Percentiles rank a stretch among this genome's conserved stretches.
Evolutionary conservation across 2,797 vertebrate genomes (phyloP).

Genomic region (Dendrocincla tyrannina): DNA sequence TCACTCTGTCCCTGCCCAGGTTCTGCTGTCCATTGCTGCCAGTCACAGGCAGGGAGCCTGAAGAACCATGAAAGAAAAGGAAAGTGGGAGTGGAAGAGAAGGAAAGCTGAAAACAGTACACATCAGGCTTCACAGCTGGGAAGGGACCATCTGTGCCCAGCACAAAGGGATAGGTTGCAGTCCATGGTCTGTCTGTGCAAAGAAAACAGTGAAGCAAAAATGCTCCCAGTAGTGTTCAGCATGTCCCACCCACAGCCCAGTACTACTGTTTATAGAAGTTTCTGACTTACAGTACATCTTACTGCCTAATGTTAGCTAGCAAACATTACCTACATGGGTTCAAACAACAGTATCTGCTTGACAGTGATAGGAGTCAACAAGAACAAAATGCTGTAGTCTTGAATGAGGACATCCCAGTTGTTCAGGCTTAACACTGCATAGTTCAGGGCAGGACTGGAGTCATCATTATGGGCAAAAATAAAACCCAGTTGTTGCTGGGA

Average conservation of each 20-base stretch:
- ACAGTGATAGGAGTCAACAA: neutral
- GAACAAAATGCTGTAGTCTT: neutral
- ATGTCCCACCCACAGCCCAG: too few relatives aligned
- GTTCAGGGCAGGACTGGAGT: neutral
- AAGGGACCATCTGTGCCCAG: neutral
- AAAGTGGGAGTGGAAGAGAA: neutral
- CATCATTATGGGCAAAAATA: slow-evolving; percentile 13
- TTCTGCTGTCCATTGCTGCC: neutral
- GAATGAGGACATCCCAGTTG: neutral
- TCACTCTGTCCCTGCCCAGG: neutral
- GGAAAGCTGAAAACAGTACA: rapidly evolving
- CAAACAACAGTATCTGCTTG: neutral
- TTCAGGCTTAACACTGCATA: neutral
- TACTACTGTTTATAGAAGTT: neutral
- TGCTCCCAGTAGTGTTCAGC: rapidly evolving
- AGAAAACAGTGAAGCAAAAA: neutral
- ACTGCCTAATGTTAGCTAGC: neutral
- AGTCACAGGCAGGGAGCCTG: neutral
- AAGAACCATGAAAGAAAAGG: neutral
- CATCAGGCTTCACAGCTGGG: rapidly evolving
- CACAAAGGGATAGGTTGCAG: neutral
- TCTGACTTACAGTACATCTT: neutral
- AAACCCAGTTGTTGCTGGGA: slow-evolving; percentile 9
- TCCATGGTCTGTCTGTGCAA: rapidly evolving
- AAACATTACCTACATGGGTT: neutral